Evolutionary conservation across 2,113 vertebrate genomes (phyloP).

Genomic region (Coreoperca whiteheadi): DNA sequence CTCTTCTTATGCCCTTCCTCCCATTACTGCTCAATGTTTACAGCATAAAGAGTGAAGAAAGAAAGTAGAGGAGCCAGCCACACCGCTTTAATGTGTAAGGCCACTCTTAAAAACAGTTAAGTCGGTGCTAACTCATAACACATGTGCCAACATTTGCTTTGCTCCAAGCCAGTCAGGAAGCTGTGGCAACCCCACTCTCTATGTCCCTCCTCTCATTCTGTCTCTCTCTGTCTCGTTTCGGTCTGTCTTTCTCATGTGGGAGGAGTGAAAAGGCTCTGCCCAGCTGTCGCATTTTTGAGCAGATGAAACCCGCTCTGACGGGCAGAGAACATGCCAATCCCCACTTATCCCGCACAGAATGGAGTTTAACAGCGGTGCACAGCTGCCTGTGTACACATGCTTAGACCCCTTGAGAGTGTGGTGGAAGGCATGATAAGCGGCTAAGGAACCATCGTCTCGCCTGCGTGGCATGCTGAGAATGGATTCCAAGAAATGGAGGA

Average conservation of each 20-base stretch:
- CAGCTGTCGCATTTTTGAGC: constrained; percentile 79
- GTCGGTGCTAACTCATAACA: constrained; percentile 78
- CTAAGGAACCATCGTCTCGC: constrained; percentile 46
- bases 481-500: constrained; percentile 51
- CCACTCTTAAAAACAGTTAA: constrained; percentile 74
- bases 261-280: constrained; percentile 70
- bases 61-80: constrained; percentile 65
- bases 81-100: constrained; percentile 82
- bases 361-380: constrained; percentile 68
- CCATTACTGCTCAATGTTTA: constrained; percentile 77
- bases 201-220: constrained; percentile 24
- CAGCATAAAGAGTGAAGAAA: constrained; percentile 61
- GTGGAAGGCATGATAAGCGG: constrained; percentile 66
- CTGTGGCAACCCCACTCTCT: constrained; percentile 42
- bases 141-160: constrained; percentile 84
- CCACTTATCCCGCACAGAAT: constrained; percentile 71
- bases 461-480: constrained; percentile 49
- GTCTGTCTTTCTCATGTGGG: constrained; percentile 44
- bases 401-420: constrained; percentile 69
- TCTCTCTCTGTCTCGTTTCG: constrained; percentile 47
- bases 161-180: constrained; percentile 68
- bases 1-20: constrained; percentile 76
- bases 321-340: constrained; percentile 75
- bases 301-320: constrained; percentile 74
- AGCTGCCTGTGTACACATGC: constrained; percentile 72